Evolutionary conservation across 2,113 vertebrate species (phyloP).

Genomic region (Chunga burmeisteri): DNA sequence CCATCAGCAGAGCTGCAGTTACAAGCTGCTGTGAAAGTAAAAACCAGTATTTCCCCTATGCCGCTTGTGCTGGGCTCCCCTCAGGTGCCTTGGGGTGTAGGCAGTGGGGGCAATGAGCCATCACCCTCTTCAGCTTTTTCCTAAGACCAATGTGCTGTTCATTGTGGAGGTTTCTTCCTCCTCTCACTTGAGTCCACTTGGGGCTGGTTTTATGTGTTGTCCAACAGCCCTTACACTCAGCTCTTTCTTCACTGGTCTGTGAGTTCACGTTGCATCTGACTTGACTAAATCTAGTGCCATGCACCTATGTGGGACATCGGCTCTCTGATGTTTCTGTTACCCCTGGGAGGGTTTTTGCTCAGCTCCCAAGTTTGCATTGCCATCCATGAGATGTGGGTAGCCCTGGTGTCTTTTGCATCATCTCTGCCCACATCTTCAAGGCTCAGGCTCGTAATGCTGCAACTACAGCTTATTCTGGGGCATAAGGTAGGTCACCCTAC

Average conservation of each 20-base stretch:
- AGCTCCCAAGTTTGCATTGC: background rate
- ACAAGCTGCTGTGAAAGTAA: background rate
- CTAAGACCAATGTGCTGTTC: background rate
- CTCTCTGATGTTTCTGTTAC: background rate
- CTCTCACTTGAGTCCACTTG: background rate
- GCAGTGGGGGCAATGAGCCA: background rate
- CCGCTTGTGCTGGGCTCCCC: background rate
- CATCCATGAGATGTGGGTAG: background rate
- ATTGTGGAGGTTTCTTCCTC: accelerated
- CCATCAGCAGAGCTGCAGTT: background rate
- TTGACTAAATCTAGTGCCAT: background rate
- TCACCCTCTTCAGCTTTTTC: background rate
- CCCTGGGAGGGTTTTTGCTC: background rate
- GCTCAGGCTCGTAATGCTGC: accelerated
- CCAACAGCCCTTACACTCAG: background rate
- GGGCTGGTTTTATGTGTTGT: background rate
- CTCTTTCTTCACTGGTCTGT: background rate
- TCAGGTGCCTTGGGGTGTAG: background rate
- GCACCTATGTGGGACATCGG: background rate
- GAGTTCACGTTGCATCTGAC: background rate
- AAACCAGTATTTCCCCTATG: background rate
- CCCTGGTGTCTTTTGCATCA: background rate
- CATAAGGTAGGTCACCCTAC: too few species aligned
- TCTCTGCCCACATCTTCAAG: background rate
- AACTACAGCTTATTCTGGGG: background rate